Conservation (phyloP, 2,113 vertebrate species). For the Semnornis frantzii region DNA sequence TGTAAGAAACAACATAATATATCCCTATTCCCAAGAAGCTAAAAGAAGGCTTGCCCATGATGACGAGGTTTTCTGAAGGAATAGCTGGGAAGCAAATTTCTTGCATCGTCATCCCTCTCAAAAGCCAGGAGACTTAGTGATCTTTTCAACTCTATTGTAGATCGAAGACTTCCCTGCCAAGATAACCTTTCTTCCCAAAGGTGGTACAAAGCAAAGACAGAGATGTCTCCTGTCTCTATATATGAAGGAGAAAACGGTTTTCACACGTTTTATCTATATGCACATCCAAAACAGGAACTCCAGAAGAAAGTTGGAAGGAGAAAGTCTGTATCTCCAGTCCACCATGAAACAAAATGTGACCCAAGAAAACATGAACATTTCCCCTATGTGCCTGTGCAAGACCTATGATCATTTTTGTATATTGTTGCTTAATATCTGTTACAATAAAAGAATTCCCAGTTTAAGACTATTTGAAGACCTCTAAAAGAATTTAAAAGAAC, state of each 20-base stretch:
- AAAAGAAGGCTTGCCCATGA: background rate
- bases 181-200: conserved; percentile 19
- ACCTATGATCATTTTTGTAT: background rate
- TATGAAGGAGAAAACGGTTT: background rate
- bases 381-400: background rate
- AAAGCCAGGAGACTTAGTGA: background rate
- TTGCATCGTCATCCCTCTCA: background rate
- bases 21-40: background rate
- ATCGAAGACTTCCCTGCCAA: conserved; percentile 8
- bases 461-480: conserved; percentile 34
- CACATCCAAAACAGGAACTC: background rate
- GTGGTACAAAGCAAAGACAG: background rate
- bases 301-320: background rate
- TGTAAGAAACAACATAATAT: background rate
- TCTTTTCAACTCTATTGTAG: background rate
- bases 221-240: conserved; percentile 12
- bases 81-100: background rate
- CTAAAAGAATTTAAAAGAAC: background rate
- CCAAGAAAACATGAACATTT: background rate
- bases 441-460: conserved; percentile 18
- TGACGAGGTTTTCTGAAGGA: background rate
- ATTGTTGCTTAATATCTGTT: conserved; percentile 28
- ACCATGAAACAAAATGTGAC: background rate
- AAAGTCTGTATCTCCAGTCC: background rate
- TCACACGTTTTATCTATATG: background rate